Evolutionary conservation across 2,888 invertebrate genomes (phyloP), one percentile per base, ranked within the genome.

Genomic region (Microplitis manilae): DNA sequence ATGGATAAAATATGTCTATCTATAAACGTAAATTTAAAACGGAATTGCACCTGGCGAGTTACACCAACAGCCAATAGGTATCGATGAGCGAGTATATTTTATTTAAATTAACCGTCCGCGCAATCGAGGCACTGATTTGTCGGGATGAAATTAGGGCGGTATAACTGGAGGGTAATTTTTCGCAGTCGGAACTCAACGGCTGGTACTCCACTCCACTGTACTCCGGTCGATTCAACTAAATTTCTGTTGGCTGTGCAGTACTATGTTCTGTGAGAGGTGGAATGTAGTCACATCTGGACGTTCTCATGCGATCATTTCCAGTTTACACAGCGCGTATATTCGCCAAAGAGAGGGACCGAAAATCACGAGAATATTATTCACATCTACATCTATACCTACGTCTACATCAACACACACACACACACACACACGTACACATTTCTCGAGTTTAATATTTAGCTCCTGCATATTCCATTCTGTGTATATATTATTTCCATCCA

Each of bases 251-350:
- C 30, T 30, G 30, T 30, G 2, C 30, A 30, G 30, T 30, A 30
- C 30, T 30, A 30, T 30, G 30, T 4, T 30, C 39, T 38, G 38
- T 60, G n/a, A 13, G 38, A 72, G 30, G 68, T 85, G 81, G 78
- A 80, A 85, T 85, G 84, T 86, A 86, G 85, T 86, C 87, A 84
- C 87, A 87, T 87, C 86, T 87, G 87, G 86, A 78, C 82, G 83
- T 83, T 87, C 87, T 84, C 88, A 87, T 86, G 86, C 85, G 67
- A 77, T 74, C 67, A 65, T 74, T 71, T 77, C 74, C 69, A 64
- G 65, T 74, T 77, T 64, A 74, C 50, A 73, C 70, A 70, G 65
- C 20, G 61, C 9, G 39, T 64, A 61, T 30, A 30, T 30, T 59
- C 80, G 80, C 8, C 50, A 50, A 13, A 84, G 81, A 82, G 83